A percentile compares a stretch with the other conserved stretches of the same genome.
These are phyloP conservation scores for Strigops habroptila DNA, from an alignment of 2,113 vertebrate genomes.

Conservation along the genomic window DNA sequence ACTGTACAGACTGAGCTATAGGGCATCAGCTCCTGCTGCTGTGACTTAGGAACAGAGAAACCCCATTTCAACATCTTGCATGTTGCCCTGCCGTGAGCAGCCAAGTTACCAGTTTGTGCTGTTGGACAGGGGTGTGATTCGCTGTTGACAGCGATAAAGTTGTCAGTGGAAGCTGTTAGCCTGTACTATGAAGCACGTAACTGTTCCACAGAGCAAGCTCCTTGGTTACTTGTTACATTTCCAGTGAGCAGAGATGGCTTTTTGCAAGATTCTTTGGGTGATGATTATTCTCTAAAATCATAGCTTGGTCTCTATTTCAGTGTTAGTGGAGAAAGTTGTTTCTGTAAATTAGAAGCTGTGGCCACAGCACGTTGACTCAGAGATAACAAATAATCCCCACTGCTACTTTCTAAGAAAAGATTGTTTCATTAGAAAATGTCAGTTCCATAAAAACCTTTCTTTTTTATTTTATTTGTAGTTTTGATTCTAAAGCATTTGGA, in stretches of 20 bases:
- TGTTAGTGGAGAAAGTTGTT: background rate
- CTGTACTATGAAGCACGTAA: background rate
- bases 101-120: background rate
- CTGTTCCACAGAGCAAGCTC: background rate
- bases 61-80: background rate
- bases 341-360: background rate
- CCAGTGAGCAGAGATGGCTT: background rate
- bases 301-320: background rate
- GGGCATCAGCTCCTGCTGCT: background rate
- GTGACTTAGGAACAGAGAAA: background rate
- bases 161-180: background rate
- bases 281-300: background rate
- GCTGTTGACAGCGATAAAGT: background rate
- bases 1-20: accelerated
- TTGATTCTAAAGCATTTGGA: background rate
- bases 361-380: background rate
- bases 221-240: background rate
- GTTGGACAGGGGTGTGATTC: background rate
- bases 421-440: background rate
- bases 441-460: background rate
- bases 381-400: background rate
- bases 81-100: background rate
- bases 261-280: background rate
- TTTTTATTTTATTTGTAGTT: background rate
- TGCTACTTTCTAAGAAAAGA: background rate